Evolutionary conservation across 35 echinoderm and acorn worm species (phyloP).

Genomic region (Acanthaster planci): DNA sequence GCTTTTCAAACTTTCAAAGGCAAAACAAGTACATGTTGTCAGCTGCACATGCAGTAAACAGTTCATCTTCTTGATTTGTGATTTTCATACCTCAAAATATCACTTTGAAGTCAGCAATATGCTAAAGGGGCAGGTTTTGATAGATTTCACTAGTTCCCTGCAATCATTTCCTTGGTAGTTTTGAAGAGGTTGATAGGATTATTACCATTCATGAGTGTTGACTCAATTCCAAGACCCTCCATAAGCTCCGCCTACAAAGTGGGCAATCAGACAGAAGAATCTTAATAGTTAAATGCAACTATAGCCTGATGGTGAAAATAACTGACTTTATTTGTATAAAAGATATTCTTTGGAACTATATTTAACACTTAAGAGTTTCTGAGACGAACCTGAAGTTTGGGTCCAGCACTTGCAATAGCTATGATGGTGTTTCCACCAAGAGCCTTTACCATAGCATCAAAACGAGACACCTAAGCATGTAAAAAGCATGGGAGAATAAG

Average conservation of each 20-base stretch:
- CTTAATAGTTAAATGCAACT: no score
- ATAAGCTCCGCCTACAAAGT: constrained; percentile 78
- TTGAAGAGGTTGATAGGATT: constrained; percentile 95
- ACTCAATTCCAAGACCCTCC: constrained; percentile 77
- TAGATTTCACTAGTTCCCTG: not conserved
- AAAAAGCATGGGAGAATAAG: not conserved
- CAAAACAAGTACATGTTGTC: no score
- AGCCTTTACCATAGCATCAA: constrained; percentile 67
- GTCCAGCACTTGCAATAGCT: constrained; percentile 78
- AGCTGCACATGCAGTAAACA: no score
- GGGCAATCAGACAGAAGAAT: no score
- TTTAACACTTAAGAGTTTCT: not conserved
- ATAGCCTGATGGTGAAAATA: no score
- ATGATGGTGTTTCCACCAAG: constrained; percentile 68
- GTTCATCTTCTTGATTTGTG: no score
- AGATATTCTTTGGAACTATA: not conserved
- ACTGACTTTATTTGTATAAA: not conserved
- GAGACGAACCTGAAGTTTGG: constrained; percentile 77
- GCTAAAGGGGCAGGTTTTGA: no score
- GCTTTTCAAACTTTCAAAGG: no score
- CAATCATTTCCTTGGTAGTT: constrained; percentile 63
- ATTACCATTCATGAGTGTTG: constrained; percentile 83
- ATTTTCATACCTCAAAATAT: no score
- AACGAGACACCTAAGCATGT: constrained; percentile 61
- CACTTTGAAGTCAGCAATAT: no score